Base-by-base conservation (phyloP, 2,888 invertebrate genomes). In the Lithophane socia region DNA sequence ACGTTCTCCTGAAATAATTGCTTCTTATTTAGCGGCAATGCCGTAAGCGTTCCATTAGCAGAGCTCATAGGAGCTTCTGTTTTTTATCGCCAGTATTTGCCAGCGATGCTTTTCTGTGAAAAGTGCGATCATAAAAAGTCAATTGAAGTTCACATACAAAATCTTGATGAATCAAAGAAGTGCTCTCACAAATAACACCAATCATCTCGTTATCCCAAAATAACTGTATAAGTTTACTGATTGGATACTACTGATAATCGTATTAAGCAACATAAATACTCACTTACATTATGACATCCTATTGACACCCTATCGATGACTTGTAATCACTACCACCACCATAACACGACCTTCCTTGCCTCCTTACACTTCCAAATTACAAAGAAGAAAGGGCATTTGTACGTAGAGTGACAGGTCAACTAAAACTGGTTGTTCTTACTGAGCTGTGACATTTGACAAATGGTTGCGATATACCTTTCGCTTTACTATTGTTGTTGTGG, bases 381-480 rank as follows among this genome's bases (percentile, higher is more conserved):
- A 49, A 67, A 65, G 0, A n/a, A 13, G 8, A 2, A 64, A 24
- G 60, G 9, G 69, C 0, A 29, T 61, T 67, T 56, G 37, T 24
- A 37, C 3, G 7, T 21, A 37, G 0, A 42, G 3, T 37, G 37
- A 37, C 16, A 79, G 83, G 58, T 77, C 85, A 65, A 37, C 29
- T 3, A 47, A 49, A 63, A 44, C 63, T 85, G 80, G 86, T 75
- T 21, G 54, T 21, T 66, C 44, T 72, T 64, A 58, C 44, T 49
- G 75, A 82, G 52, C 77, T 87, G 78, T 90, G 86, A 80, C 89
- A 85, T 89, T 90, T 91, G 91, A 89, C 89, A 89, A 90, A 89
- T 89, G 78, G 85, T 89, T 89, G 85, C 90, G 84, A 72, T 83
- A 82, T 86, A 77, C 87, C 87, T 86, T 87, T 88, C 87, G 88